A percentile compares a stretch with the other conserved stretches of the same genome.
Conservation (phyloP, 2,797 vertebrate species). For the Anguilla obscura region DNA sequence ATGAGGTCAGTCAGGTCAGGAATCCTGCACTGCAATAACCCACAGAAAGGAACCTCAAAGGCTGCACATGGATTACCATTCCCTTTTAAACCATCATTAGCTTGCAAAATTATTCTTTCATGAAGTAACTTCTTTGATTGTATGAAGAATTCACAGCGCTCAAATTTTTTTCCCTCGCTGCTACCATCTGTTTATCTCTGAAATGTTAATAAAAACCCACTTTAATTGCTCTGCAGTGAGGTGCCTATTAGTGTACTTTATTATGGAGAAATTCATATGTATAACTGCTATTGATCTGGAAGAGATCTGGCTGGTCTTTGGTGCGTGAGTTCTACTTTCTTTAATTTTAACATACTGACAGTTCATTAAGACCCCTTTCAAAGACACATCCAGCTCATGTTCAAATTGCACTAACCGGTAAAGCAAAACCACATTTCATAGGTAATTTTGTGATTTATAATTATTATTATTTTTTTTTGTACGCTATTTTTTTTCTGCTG, state of each 20-base stretch:
- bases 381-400: background rate
- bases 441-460: background rate
- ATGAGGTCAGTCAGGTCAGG: background rate
- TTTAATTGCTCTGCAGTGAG: conserved; percentile 26
- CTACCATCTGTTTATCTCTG: conserved; percentile 29
- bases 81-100: conserved; percentile 15
- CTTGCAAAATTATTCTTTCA: conserved; percentile 16
- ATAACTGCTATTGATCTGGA: conserved; percentile 26
- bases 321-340: background rate
- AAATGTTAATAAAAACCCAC: conserved; percentile 34
- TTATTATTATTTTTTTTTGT: background rate
- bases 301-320: background rate
- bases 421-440: background rate
- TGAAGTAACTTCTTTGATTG: conserved; percentile 14
- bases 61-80: conserved; percentile 15
- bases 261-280: conserved; percentile 27
- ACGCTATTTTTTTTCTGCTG: background rate
- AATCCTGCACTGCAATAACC: background rate
- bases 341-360: background rate
- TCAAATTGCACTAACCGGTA: background rate
- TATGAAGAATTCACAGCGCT: conserved; percentile 5
- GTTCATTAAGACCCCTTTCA: conserved; percentile 27
- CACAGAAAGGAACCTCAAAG: background rate
- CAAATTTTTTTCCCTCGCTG: background rate
- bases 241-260: conserved; percentile 18